These are phyloP conservation scores for Synodontis membranacea DNA, from an alignment of 2,113 vertebrate species.

Conservation along the genomic window DNA sequence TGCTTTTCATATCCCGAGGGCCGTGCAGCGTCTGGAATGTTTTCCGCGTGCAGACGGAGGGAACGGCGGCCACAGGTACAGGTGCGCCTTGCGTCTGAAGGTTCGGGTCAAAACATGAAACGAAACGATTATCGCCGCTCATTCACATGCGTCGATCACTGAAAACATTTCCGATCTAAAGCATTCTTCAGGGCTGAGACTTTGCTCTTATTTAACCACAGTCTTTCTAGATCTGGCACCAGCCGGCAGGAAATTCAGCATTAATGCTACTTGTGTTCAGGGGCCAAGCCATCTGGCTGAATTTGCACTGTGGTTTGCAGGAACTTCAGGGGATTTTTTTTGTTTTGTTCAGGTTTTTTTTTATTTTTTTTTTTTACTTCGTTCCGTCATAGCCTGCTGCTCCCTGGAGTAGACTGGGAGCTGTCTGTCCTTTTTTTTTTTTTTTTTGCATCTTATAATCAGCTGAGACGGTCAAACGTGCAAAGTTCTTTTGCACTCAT, in stretches of 20 bases:
- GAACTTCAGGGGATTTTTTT: conserved; percentile 26
- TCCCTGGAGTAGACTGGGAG: not conserved
- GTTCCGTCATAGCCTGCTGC: not conserved
- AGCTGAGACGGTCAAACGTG: not conserved
- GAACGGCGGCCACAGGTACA: not conserved
- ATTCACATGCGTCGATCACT: not conserved
- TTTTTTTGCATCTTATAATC: not conserved
- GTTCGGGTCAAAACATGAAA: not conserved
- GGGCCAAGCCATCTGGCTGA: conserved; percentile 22
- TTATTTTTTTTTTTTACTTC: conserved; percentile 28
- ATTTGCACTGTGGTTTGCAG: conserved; percentile 27
- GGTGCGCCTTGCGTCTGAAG: not conserved
- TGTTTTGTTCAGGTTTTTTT: too few relatives aligned
- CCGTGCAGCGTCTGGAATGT: conserved; percentile 9
- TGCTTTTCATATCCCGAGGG: conserved; percentile 8
- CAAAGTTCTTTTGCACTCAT: not conserved
- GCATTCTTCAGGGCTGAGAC: conserved; percentile 12
- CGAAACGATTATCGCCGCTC: not conserved
- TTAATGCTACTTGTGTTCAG: conserved; percentile 21
- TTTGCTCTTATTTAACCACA: conserved; percentile 20
- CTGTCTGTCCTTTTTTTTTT: not conserved
- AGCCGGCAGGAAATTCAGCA: conserved; percentile 20
- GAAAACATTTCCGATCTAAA: not conserved
- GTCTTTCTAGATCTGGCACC: conserved; percentile 8
- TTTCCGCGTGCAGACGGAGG: not conserved